Base-by-base conservation (phyloP, 1,140 invertebrate species). In the Ptiloglossa arizonensis region DNA sequence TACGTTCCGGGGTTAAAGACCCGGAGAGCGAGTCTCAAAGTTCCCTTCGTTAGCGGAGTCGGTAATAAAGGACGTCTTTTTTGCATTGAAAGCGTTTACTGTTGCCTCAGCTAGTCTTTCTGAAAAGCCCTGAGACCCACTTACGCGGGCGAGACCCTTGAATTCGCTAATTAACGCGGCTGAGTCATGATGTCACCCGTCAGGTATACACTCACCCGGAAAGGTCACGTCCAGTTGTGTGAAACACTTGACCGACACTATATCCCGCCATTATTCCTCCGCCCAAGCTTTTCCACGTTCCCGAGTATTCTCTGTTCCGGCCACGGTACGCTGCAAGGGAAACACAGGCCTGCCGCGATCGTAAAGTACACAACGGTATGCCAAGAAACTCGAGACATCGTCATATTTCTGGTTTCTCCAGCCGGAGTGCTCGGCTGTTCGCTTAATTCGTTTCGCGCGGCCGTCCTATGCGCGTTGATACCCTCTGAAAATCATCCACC, bases 31-130 rank as follows among this genome's bases (percentile, higher is more conserved):
- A 48, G 52, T 84, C 69, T 59, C 57, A 17, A 46, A 44, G 72
- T 70, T 75, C 59, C 44, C 72, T 80, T 84, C 77, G 56, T 84
- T 80, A 71, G 66, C 27, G 13, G 72, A 78, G 56, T 27, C 64
- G 29, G 59, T 78, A 69, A 85, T 78, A 85, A 81, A 78, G 69
- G 56, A 62, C 57, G 79, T n/a, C 87, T 95, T 81, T 83, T 71
- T 81, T 79, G 69, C 66, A 73, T 79, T 52, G 62, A 82, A 82
- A 85, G 75, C 75, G 78, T 83, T 85, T 76, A 80, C 63, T 50
- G 81, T 57, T 52, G 59, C 29, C 74, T 48, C 62, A 35, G 80
- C 62, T 74, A 57, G 69, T 74, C 60, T 71, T 27, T 35, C 72
- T 64, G 32, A 60, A 63, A 57, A 44, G 27, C 54, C 9, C 46